Base-by-base conservation (phyloP, 2,113 vertebrate species). In the Turnix velox region DNA sequence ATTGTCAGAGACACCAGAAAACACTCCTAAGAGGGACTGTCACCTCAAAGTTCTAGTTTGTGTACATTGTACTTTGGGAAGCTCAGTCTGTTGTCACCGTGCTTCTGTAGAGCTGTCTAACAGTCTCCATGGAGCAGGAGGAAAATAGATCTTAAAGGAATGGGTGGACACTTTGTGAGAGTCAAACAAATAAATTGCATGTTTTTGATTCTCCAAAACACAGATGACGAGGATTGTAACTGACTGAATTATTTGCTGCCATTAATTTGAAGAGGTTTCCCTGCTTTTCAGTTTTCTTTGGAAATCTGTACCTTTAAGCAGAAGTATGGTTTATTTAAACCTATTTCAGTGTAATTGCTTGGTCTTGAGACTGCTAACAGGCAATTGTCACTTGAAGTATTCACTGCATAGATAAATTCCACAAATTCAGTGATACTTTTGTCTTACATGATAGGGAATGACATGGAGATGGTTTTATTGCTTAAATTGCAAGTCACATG, bases 151-250 rank as follows among this genome's bases (percentile, higher is more conserved):
- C 51, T 88, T 88, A 86, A 90, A 94, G 84, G 61, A 94, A 90
- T 75, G 69, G 88, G 80, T 90, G 89, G 94, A 95, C 71, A 78
- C 48, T 92, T 93, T 20, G 73, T 48, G 73, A 78, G 79, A 86
- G n/a, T 68, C 73, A 75, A 80, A 87, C 86, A 88, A 94, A 96
- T 74, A 94, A 86, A 92, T 79, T 72, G 49, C 69, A 92, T 77
- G 76, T 35, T 88, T 90, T 78, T 90, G 77, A 74, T 82, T 86
- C 83, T 93, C 30, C 1, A 3, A 55, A 90, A 55, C 79, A 81
- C 39, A 51, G 76, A 95, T 77, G n/a, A 92, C 92, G 82, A 4
- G 69, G 75, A 75, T 76, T 82, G 57, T 77, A 74, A 78, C 79
- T 74, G 68, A 55, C 86, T 84, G 86, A 90, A 67, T 90, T 94